Evolutionary conservation across 2,113 vertebrate genomes (phyloP).

Genomic region (Girardinichthys multiradiatus): DNA sequence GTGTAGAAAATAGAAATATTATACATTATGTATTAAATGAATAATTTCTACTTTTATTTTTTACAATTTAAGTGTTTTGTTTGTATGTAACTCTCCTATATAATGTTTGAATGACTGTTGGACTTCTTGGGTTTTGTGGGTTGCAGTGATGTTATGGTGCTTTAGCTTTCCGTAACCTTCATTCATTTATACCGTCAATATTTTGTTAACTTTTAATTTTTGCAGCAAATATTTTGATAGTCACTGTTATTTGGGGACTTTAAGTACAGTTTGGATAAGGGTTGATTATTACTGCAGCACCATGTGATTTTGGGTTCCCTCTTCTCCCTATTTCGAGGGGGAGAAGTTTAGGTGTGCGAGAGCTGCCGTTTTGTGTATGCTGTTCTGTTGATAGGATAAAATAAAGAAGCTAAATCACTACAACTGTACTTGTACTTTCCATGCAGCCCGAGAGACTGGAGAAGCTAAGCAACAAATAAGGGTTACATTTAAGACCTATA

Average conservation of each 20-base stretch:
- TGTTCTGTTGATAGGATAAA: no score
- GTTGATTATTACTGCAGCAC: not conserved
- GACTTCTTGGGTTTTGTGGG: not conserved
- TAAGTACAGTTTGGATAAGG: not conserved
- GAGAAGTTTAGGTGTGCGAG: not conserved
- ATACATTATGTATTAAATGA: not conserved
- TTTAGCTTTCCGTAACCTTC: not conserved
- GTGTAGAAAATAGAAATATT: no score
- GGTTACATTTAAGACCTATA: not conserved
- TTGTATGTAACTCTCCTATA: not conserved
- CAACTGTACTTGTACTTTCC: not conserved
- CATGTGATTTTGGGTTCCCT: not conserved
- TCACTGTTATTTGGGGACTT: not conserved
- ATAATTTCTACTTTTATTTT: not conserved
- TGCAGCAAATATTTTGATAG: not conserved
- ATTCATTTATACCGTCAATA: not conserved
- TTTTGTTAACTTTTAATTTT: no score
- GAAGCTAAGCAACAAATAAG: not conserved
- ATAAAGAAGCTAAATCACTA: not conserved
- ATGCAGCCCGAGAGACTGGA: not conserved
- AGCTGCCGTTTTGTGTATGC: no score
- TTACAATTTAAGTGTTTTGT: not conserved
- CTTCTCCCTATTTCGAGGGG: not conserved
- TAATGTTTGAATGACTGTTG: not conserved
- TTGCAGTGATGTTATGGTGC: no score